phyloP scores from a whole-genome alignment of 2,113 vertebrate species.

The Fulmarus glacialis region DNA sequence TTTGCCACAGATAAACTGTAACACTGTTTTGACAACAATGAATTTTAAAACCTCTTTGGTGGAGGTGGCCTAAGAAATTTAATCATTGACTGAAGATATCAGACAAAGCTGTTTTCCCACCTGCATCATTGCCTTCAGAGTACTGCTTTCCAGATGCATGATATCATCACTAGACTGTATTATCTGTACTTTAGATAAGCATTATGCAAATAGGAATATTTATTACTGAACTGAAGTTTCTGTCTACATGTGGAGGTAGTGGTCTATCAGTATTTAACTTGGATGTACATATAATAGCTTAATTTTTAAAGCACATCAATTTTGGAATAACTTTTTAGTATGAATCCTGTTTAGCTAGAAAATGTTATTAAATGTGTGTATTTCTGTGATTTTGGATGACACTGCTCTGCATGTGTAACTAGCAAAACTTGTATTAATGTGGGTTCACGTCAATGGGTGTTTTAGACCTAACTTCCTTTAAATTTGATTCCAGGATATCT shows the following conservation, averaged over 20 bases:
- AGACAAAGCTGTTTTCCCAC: not conserved
- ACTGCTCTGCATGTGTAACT: not conserved
- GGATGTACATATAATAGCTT: not conserved
- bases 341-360: not conserved
- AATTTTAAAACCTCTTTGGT: not conserved
- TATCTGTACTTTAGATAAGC: not conserved
- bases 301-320: not conserved
- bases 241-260: not conserved
- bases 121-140: not conserved
- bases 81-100: not conserved
- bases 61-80: not conserved
- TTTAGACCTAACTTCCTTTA: not conserved
- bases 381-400: not conserved
- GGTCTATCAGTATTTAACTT: not conserved
- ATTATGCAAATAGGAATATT: not conserved
- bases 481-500: not conserved
- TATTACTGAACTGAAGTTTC: not conserved
- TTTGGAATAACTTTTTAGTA: not conserved
- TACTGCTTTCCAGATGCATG: not conserved
- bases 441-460: not conserved
- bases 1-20: not conserved
- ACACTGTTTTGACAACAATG: not conserved
- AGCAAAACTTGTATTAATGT: not conserved
- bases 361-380: not conserved
- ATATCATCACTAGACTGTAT: not conserved